Base-by-base conservation (phyloP, 2,113 vertebrate genomes). In the Vimba vimba region DNA sequence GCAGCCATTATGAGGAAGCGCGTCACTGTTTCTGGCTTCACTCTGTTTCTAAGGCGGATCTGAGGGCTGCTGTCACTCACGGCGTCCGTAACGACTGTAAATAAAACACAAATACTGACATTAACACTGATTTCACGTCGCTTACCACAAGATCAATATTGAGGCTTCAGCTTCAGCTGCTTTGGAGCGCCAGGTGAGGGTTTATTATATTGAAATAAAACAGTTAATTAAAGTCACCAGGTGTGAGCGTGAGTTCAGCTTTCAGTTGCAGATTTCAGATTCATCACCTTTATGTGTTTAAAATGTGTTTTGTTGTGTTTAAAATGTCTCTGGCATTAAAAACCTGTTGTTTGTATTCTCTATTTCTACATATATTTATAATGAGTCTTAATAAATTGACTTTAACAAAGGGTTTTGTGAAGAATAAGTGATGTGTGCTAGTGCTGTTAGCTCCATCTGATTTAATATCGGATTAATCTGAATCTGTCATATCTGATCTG, bases 151-250 rank as follows among this genome's bases (percentile, higher is more conserved):
- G 55, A 81, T 59, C 73, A 86, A 68, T 64, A 76, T 47, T 80
- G 76, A 80, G 82, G 33, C 55, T 76, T 52, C 25, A 47, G 59
- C 68, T 69, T 55, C 78, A 81, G 47, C 79, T 36, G n/a, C 76
- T 77, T 73, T 75, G 87, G 85, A 80, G 85, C 69, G 82, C 39
- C 85, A 86, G 87, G 87, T 55, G 79, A 88, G 85, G 78, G 64
- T 66, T 50, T 36, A 9, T 17, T 11, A 5, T 4, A n/a, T 30
- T 47, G 3, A 64, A 81, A 66, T 81, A 50, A 81, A 66, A 43
- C 60, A 66, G 13, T 45, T 64, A 4, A 23, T 60, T 33, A 69
- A 60, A 79, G 52, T 83, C 45, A 43, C 84, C 84, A 73, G 84
- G 30, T 36, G n/a, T 12, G 17, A 10, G 36, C 69, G 64, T n/a